Evolutionary conservation across 2,797 vertebrate species (phyloP).

Genomic region (Siniperca scherzeri): DNA sequence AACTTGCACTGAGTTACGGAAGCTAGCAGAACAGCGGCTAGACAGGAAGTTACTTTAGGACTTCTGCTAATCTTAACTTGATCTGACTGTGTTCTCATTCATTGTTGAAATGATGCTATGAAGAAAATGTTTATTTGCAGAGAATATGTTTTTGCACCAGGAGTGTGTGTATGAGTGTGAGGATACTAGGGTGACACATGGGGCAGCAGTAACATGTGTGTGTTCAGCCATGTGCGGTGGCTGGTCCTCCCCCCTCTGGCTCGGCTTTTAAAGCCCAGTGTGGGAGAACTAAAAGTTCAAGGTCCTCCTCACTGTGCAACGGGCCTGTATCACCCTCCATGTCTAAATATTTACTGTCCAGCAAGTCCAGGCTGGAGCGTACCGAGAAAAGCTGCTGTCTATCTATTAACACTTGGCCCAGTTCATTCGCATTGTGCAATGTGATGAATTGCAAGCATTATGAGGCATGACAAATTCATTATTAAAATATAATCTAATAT

Average conservation of each 20-base stretch:
- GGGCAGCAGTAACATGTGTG: slow-evolving; percentile 27
- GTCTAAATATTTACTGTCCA: slow-evolving; percentile 85
- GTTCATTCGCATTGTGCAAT: slow-evolving; percentile 64
- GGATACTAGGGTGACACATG: background rate
- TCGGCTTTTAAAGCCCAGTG: slow-evolving; percentile 37
- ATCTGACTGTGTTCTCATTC: background rate
- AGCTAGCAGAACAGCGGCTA: background rate
- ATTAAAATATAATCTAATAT: slow-evolving; percentile 24
- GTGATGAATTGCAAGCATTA: slow-evolving; percentile 36
- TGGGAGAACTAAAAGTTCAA: slow-evolving; percentile 71
- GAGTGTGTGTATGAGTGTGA: background rate
- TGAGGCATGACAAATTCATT: slow-evolving; percentile 24
- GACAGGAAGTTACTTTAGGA: background rate
- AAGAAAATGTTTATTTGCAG: background rate
- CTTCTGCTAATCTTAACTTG: background rate
- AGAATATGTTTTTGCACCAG: background rate
- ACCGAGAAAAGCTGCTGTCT: slow-evolving; percentile 66
- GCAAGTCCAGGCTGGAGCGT: slow-evolving; percentile 68
- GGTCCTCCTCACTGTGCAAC: slow-evolving; percentile 70
- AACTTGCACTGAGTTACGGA: background rate
- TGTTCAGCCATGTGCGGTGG: slow-evolving; percentile 43
- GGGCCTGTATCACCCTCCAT: slow-evolving; percentile 65
- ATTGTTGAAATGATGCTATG: background rate
- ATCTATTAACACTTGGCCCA: slow-evolving; percentile 63
- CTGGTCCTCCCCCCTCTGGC: background rate